Evolutionary conservation across 2,113 vertebrate genomes (phyloP).

Genomic region (Manacus vitellinus): DNA sequence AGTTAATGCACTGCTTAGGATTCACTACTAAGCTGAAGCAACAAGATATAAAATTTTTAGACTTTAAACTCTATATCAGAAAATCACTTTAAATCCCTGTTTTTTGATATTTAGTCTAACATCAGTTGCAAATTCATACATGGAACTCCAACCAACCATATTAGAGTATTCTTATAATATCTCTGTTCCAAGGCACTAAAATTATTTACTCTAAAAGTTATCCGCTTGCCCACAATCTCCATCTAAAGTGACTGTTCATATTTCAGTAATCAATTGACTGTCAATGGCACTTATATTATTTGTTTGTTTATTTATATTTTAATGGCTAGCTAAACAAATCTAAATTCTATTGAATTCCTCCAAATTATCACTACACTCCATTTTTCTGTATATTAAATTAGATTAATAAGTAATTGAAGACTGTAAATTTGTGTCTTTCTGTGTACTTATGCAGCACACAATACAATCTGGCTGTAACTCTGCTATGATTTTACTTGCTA

Average conservation of each 20-base stretch:
- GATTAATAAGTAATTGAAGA: not conserved
- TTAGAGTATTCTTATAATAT: not conserved
- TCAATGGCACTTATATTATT: not conserved
- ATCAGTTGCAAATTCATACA: not conserved
- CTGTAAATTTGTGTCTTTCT: not conserved
- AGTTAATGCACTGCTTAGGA: not conserved
- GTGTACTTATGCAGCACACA: not conserved
- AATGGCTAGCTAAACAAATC: not conserved
- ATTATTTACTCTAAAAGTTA: not conserved
- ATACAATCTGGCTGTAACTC: not conserved
- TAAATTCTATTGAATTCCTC: not conserved
- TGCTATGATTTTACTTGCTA: not conserved
- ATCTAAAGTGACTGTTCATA: not conserved
- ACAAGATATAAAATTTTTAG: not conserved
- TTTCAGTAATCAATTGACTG: not conserved
- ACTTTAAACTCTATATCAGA: not conserved
- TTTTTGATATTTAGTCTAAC: not conserved
- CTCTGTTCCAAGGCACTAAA: not conserved
- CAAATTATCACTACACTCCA: not conserved
- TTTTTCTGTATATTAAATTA: not conserved
- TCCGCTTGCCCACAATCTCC: not conserved
- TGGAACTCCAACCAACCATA: not conserved
- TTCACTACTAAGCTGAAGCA: not conserved
- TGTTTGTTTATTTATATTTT: not conserved
- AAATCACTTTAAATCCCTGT: not conserved